Evolutionary conservation across 1,140 invertebrate genomes (phyloP).

Genomic region (Micrasema minimum): DNA sequence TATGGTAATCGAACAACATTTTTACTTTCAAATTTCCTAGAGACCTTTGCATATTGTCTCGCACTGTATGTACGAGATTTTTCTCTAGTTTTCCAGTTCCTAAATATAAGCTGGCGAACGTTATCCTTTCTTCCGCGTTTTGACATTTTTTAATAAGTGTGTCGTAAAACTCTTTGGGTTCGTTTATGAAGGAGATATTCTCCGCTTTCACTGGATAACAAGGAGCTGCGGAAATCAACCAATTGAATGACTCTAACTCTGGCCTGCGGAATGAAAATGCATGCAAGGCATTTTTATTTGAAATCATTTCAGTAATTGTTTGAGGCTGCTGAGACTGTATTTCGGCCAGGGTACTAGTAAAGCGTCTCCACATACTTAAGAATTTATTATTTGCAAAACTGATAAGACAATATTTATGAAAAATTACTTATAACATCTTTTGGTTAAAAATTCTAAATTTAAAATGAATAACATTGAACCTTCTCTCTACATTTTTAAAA

Average conservation of each 20-base stretch:
- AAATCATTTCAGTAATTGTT: conserved; percentile 45
- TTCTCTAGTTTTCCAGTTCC: conserved; percentile 89
- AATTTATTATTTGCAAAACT: conserved; percentile 4
- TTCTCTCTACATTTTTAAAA: conserved; percentile 19
- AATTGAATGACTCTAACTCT: conserved; percentile 65
- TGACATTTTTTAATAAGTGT: conserved; percentile 77
- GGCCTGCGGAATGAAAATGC: conserved; percentile 40
- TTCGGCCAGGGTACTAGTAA: conserved; percentile 46
- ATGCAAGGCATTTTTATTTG: conserved; percentile 40
- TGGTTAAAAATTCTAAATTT: conserved; percentile 22
- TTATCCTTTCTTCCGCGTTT: conserved; percentile 81
- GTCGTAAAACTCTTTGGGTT: conserved; percentile 81
- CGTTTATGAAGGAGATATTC: conserved; percentile 78
- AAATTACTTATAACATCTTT: background rate
- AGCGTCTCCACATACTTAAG: conserved; percentile 49
- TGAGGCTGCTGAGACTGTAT: conserved; percentile 45
- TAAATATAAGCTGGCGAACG: conserved; percentile 92
- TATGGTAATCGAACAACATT: conserved; percentile 89
- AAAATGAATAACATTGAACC: conserved; percentile 18
- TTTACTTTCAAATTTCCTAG: conserved; percentile 77
- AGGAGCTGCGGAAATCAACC: conserved; percentile 76
- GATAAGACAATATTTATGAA: background rate
- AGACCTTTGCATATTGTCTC: conserved; percentile 64
- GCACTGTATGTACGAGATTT: conserved; percentile 76
- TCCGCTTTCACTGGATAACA: conserved; percentile 77